A percentile compares a stretch with the other conserved stretches of the same genome.
phyloP scores from a whole-genome alignment of 2,888 invertebrate genomes.

The Sialis fuliginosa region DNA sequence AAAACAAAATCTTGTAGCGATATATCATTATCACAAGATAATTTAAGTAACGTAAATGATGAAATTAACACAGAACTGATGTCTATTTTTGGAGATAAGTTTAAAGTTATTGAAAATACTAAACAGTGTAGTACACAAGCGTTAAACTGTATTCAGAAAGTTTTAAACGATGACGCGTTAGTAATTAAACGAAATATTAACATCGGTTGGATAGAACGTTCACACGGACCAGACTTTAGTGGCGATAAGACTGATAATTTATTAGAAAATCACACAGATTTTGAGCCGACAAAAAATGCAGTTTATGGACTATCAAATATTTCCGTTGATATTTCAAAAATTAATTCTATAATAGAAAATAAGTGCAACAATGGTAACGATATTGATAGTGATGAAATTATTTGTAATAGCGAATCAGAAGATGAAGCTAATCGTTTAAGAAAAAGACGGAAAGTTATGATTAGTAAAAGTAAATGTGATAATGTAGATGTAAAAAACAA shows the following conservation, averaged over 20 bases:
- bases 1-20: constrained; percentile 9
- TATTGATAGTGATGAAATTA: constrained; percentile 49
- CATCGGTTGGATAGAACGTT: constrained; percentile 25
- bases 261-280: not conserved
- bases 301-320: constrained; percentile 4
- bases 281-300: not conserved
- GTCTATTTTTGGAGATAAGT: not conserved
- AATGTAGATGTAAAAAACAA: constrained; percentile 6
- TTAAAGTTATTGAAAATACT: not conserved
- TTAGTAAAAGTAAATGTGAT: constrained; percentile 2
- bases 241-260: not conserved
- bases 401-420: constrained; percentile 51
- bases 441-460: constrained; percentile 5
- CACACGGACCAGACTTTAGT: constrained; percentile 1
- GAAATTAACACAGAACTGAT: not conserved
- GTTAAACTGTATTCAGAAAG: constrained; percentile 19
- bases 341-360: constrained; percentile 1
- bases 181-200: constrained; percentile 19
- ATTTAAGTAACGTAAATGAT: not conserved
- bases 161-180: constrained; percentile 7
- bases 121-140: constrained; percentile 11
- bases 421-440: constrained; percentile 20
- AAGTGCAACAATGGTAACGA: constrained; percentile 5
- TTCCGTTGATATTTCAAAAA: not conserved
- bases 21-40: not conserved